Base-by-base conservation (phyloP, 2,113 vertebrate species). In the Prionailurus bengalensis region DNA sequence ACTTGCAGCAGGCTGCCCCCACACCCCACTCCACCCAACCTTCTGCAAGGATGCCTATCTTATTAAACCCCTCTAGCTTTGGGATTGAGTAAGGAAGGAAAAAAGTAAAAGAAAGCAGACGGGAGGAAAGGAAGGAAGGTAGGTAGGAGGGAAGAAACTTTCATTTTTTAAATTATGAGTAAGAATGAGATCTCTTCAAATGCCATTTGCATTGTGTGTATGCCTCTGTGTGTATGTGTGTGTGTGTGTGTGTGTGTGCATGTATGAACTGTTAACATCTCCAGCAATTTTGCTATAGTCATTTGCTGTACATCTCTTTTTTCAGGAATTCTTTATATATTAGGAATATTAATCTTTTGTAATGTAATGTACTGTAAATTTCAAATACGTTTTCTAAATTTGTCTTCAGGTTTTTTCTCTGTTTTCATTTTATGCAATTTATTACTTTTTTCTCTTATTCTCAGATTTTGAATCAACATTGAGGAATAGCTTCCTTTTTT, bases 341-440 rank as follows among this genome's bases (percentile, higher is more conserved):
- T 48, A 95, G 55, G 19, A 92, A 80, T 92, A 80, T 48, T 70
- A 51, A 63, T 87, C 15, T 92, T 94, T 92, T 65, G 11, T 82
- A 65, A 25, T 65, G 11, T 82, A 65, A 25, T 87, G 11, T 21
- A 74, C 23, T 23, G 29, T 86, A 81, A 68, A 3, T 70, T 91
- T 96, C n/a, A 93, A 65, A 78, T 39, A 29, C 31, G 23, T 80
- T 94, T 92, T 93, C 73, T 92, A 82, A 89, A 42, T 66, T 86
- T 84, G 19, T 86, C 8, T 71, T 76, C 39, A 33, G 15, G 15
- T 36, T 86, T 78, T 76, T 66, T 53, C 73, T 15, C 11, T 78
- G 0, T 48, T 66, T 90, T 63, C n/a, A n/a, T 55, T 94, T 90
- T 55, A 27, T 39, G 7, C 33, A 8, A 36, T 73, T 55, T 76